phyloP scores from a whole-genome alignment of 2,113 vertebrate genomes.

The Semicossyphus pulcher region DNA sequence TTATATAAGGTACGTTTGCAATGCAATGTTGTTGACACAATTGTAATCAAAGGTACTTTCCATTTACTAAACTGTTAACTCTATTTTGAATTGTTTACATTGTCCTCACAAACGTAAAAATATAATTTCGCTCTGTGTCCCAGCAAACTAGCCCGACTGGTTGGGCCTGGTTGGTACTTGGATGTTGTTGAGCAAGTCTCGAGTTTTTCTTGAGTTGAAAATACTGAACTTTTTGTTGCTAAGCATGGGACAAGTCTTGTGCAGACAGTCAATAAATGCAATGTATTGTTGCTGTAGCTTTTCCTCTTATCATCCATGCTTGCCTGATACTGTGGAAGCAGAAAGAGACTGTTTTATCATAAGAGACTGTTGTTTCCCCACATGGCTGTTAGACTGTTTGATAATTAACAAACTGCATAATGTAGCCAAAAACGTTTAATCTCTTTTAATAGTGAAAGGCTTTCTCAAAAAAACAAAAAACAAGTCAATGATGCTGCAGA shows the following conservation, averaged over 20 bases:
- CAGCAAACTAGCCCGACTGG: conserved; percentile 19
- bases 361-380: too few species aligned
- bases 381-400: too few species aligned
- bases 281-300: too few species aligned
- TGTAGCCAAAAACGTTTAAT: too few species aligned
- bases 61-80: neutral
- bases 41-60: neutral
- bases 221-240: neutral
- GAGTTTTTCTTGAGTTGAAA: neutral
- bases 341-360: too few species aligned
- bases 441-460: too few species aligned
- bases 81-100: neutral
- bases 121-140: neutral
- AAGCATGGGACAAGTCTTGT: neutral
- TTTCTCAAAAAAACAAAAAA: too few species aligned
- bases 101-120: neutral
- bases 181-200: conserved; percentile 15
- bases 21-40: neutral
- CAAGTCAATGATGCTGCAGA: too few species aligned
- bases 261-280: too few species aligned
- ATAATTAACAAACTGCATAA: too few species aligned
- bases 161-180: conserved; percentile 1
- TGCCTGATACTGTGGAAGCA: too few species aligned
- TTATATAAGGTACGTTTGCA: conserved; percentile 28
- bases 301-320: too few species aligned